Base-by-base conservation (phyloP, 1,140 invertebrate genomes). In the Drosophila biarmipes region DNA sequence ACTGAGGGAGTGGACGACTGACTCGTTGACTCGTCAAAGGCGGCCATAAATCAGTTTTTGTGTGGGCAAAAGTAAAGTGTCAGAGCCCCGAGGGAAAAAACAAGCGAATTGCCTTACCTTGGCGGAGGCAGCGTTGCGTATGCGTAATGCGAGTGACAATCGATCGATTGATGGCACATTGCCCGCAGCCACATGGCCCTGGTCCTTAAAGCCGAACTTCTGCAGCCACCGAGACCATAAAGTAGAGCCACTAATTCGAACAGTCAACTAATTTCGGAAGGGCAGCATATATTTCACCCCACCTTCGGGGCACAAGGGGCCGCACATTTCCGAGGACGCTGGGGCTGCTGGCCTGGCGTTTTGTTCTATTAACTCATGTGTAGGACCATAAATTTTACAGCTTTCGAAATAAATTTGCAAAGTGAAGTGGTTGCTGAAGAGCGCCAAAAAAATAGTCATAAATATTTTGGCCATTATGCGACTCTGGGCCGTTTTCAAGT, bases 311-410 rank as follows among this genome's bases (percentile, higher is more conserved):
- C 11, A 27, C 6, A 54, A 46, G 31, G 21, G 21, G 35, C 31
- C 40, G 1, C 29, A 17, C 7, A 43, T 63, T 45, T 54, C 51
- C 59, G 46, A 53, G 52, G 54, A 58, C 62, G 52, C 46, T 43
- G 45, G 6, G 24, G 15, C 40, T 6, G 24, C 24, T 24, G 24
- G 24, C 24, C 3, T 24, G 3, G 43, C 63, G 52, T 80, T 86
- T 86, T 85, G 81, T 86, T 85, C 81, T 86, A 86, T 86, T 80
- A 84, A 86, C 81, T 80, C 69, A 78, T 86, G 73, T 78, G 81
- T 85, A 77, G 77, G 37, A 72, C 78, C 73, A 86, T 86, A 86
- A 81, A 86, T 86, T 86, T 86, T 78, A 82, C 57, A 78, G 82
- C 82, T 68, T 84, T 78, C 66, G 64, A 74, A 86, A 86, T 81